Percentiles rank a stretch among this genome's conserved stretches.
phyloP scores from a whole-genome alignment of 2,888 invertebrate species.

The Mellilla xanthometata region DNA sequence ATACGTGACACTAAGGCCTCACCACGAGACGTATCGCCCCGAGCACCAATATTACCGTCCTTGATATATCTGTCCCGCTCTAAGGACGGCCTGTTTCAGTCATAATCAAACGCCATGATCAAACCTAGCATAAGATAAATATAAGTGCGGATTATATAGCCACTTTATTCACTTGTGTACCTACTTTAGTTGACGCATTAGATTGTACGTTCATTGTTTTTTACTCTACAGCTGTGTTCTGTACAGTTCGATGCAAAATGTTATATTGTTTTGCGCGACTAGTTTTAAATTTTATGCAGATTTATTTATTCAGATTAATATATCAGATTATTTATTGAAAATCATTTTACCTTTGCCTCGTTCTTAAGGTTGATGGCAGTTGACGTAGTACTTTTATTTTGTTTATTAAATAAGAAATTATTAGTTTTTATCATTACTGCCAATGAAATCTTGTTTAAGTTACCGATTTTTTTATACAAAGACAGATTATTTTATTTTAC shows the following conservation, averaged over 20 bases:
- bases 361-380: constrained; percentile 65
- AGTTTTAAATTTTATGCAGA: constrained; percentile 60
- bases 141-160: constrained; percentile 71
- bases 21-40: constrained; percentile 68
- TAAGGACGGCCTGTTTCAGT: constrained; percentile 59
- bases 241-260: constrained; percentile 71
- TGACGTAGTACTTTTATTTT: constrained; percentile 40
- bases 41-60: constrained; percentile 76
- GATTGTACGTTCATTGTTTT: constrained; percentile 53
- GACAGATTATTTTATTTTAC: constrained; percentile 54
- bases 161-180: constrained; percentile 69
- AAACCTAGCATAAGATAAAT: constrained; percentile 68
- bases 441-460: constrained; percentile 68
- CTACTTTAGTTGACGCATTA: constrained; percentile 66
- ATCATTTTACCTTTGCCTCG: constrained; percentile 59
- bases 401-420: constrained; percentile 52
- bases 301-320: constrained; percentile 65
- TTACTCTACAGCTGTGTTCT: constrained; percentile 68
- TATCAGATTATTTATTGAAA: constrained; percentile 62
- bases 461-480: constrained; percentile 74
- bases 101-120: constrained; percentile 75
- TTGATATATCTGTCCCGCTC: constrained; percentile 53
- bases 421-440: constrained; percentile 62
- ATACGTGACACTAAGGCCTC: constrained; percentile 63
- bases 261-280: constrained; percentile 67